Conservation (phyloP, 2,113 vertebrate genomes). For the Thalassoma bifasciatum region DNA sequence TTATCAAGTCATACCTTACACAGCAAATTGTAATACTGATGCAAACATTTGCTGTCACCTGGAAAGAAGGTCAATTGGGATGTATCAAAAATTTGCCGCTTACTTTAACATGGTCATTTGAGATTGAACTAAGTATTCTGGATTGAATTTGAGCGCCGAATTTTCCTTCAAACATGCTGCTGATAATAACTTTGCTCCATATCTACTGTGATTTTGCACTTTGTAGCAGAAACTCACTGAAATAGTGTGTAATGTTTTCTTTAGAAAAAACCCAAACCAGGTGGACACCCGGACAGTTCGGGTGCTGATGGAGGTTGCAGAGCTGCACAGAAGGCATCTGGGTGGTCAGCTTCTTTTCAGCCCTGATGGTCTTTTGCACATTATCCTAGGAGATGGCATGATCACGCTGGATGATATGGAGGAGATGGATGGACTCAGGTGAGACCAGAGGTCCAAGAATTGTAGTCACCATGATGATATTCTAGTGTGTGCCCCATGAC, state of each 20-base stretch:
- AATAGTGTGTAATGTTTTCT: background rate
- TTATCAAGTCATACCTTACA: background rate
- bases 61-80: background rate
- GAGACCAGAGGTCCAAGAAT: slow-evolving; percentile 50
- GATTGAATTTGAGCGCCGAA: no score
- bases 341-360: slow-evolving; percentile 95
- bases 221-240: slow-evolving; percentile 1
- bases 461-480: background rate
- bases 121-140: no score
- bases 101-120: background rate
- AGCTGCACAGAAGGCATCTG: slow-evolving; percentile 95
- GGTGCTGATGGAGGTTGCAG: slow-evolving; percentile 96
- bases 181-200: background rate
- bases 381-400: slow-evolving; percentile 97
- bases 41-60: background rate
- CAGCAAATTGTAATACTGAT: background rate
- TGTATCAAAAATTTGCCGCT: background rate
- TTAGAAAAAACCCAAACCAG: slow-evolving; percentile 96
- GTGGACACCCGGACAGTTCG: slow-evolving; percentile 91
- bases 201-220: background rate
- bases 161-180: background rate
- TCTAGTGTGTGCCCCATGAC: slow-evolving; percentile 10
- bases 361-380: slow-evolving; percentile 92
- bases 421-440: slow-evolving; percentile 99
- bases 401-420: slow-evolving; percentile 99